These are phyloP conservation scores for Suncus etruscus DNA, from an alignment of 2,113 vertebrate genomes.

Conservation along the genomic window DNA sequence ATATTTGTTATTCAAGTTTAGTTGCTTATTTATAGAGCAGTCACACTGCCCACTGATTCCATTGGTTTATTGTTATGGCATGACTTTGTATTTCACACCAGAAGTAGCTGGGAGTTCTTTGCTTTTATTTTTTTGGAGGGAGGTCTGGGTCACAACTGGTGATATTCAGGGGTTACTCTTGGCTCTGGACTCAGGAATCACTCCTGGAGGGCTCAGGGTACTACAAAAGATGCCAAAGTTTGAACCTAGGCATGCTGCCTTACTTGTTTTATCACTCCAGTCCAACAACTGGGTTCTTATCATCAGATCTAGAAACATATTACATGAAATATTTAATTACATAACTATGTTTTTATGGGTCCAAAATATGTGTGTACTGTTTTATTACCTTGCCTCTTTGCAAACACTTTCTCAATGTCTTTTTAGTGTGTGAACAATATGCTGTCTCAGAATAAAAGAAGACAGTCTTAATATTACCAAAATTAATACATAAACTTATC, in stretches of 20 bases:
- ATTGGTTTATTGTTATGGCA: neutral
- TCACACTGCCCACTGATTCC: neutral
- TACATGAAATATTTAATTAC: neutral
- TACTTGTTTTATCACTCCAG: no score
- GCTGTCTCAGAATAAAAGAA: conserved; percentile 16
- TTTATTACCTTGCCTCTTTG: conserved; percentile 57
- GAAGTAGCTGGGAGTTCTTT: neutral
- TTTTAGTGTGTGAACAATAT: conserved; percentile 22
- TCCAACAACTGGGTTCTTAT: neutral
- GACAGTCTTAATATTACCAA: neutral
- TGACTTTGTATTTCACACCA: conserved; percentile 17
- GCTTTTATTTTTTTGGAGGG: no score
- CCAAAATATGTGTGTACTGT: neutral
- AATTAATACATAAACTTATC: neutral
- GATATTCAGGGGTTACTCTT: no score
- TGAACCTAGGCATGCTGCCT: no score
- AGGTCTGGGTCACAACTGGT: no score
- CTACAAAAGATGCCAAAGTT: no score
- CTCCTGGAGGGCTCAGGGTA: no score
- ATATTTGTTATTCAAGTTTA: conserved; percentile 15
- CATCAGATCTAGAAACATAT: neutral
- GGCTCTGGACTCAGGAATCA: no score
- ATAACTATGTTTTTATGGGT: neutral
- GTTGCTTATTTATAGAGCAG: neutral
- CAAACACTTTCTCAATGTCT: conserved; percentile 21